Conservation (phyloP, 2,797 vertebrate species). For the Triplophysa yarkandensis region DNA sequence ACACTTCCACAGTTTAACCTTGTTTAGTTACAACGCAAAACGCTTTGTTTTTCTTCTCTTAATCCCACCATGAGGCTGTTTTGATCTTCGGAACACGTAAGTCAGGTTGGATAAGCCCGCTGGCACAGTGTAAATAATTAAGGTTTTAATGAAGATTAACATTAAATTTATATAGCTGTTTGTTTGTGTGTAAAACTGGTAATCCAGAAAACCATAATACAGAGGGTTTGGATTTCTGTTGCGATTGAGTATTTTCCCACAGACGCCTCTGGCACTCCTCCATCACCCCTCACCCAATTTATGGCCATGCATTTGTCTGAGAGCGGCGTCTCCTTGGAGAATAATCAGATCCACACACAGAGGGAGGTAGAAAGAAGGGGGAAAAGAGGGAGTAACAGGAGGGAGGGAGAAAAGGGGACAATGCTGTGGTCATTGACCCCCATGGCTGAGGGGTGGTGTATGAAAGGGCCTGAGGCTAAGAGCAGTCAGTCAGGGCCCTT, state of each 20-base stretch:
- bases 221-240: conserved; percentile 38
- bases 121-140: conserved; percentile 55
- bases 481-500: conserved; percentile 69
- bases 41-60: conserved; percentile 58
- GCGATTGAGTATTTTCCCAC: conserved; percentile 58
- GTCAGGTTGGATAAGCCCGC: conserved; percentile 41
- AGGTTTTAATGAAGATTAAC: conserved; percentile 48
- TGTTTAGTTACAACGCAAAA: conserved; percentile 63
- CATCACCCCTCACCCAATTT: conserved; percentile 76
- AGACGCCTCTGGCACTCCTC: conserved; percentile 61
- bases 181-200: conserved; percentile 54
- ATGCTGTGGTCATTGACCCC: conserved; percentile 73
- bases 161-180: conserved; percentile 43
- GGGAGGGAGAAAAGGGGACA: conserved; percentile 64
- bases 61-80: conserved; percentile 39
- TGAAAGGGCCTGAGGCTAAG: conserved; percentile 71
- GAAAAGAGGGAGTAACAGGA: conserved; percentile 6
- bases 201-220: conserved; percentile 32
- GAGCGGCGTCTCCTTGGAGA: conserved; percentile 78
- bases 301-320: conserved; percentile 77
- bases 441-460: conserved; percentile 67
- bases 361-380: conserved; percentile 57
- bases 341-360: conserved; percentile 83
- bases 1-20: conserved; percentile 62
- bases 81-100: conserved; percentile 32